phyloP scores from a whole-genome alignment of 2,888 invertebrate species.

The Clistopyga incitator region DNA sequence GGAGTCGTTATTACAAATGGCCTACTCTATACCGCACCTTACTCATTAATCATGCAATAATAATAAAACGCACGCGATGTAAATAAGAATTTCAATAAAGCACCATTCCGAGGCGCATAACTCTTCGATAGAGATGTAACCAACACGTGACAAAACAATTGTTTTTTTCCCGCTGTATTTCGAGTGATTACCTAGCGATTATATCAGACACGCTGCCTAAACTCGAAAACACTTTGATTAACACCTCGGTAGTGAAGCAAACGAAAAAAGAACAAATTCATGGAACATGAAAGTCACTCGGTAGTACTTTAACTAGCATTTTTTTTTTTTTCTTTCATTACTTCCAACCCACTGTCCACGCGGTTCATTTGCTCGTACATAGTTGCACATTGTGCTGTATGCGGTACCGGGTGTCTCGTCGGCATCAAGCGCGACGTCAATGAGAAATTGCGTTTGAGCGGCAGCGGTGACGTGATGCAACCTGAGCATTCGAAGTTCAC shows the following conservation, averaged over 20 bases:
- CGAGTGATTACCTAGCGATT: slow-evolving; percentile 22
- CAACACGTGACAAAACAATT: not conserved
- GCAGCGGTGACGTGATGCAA: slow-evolving; percentile 55
- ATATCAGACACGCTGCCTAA: slow-evolving; percentile 26
- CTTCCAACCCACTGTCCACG: not conserved
- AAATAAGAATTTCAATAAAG: slow-evolving; percentile 8
- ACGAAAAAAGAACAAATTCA: not conserved
- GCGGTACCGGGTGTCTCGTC: slow-evolving; percentile 1
- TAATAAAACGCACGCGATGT: slow-evolving; percentile 19
- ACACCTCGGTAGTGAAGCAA: not conserved
- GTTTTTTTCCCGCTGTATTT: not conserved
- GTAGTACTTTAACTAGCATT: not conserved
- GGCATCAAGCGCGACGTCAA: slow-evolving; percentile 40
- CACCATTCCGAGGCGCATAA: not conserved
- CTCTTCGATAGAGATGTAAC: not conserved
- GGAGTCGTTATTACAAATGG: not conserved
- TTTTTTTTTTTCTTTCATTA: slow-evolving; percentile 4
- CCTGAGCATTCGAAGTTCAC: slow-evolving; percentile 49
- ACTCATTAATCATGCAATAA: slow-evolving; percentile 10
- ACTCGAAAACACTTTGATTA: slow-evolving; percentile 23
- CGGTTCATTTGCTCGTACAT: slow-evolving; percentile 19
- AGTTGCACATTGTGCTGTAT: slow-evolving; percentile 9
- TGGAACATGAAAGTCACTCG: not conserved
- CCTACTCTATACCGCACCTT: not conserved
- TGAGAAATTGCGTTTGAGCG: slow-evolving; percentile 72